Conservation (phyloP, 1,140 invertebrate species). For the Drosophila biarmipes region DNA sequence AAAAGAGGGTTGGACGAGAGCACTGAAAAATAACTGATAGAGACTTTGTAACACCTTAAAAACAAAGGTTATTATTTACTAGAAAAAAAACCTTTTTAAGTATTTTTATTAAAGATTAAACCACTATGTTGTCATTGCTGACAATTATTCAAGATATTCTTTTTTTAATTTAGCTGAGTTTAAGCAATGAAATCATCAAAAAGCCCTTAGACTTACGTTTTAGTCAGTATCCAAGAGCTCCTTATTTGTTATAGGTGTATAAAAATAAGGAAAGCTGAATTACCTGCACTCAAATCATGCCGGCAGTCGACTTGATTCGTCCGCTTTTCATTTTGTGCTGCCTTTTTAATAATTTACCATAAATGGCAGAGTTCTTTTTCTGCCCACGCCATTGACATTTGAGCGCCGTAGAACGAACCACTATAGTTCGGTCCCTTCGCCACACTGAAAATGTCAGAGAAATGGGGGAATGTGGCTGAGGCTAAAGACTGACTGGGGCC, state of each 20-base stretch:
- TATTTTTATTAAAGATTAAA: neutral
- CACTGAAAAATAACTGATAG: constrained; percentile 2
- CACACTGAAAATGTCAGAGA: neutral
- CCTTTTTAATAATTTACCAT: constrained; percentile 84
- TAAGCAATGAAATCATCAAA: neutral
- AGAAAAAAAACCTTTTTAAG: no score
- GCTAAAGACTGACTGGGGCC: constrained; percentile 33
- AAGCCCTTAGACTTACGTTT: neutral
- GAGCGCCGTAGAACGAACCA: constrained; percentile 4
- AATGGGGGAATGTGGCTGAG: constrained; percentile 8
- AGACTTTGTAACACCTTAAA: no score
- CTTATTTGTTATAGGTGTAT: neutral
- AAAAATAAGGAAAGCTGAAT: constrained; percentile 46
- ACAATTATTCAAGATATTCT: neutral
- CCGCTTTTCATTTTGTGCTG: constrained; percentile 66
- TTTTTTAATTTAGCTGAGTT: neutral
- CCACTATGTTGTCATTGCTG: no score
- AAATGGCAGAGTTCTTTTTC: constrained; percentile 66
- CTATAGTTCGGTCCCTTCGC: constrained; percentile 25
- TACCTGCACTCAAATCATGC: constrained; percentile 72
- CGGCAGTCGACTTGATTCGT: constrained; percentile 58
- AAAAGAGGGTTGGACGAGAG: constrained; percentile 1
- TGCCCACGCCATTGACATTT: constrained; percentile 54
- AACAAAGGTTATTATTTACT: no score
- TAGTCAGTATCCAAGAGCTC: no score